phyloP scores from a whole-genome alignment of 1,140 invertebrate genomes.

The Achatina immaculata region DNA sequence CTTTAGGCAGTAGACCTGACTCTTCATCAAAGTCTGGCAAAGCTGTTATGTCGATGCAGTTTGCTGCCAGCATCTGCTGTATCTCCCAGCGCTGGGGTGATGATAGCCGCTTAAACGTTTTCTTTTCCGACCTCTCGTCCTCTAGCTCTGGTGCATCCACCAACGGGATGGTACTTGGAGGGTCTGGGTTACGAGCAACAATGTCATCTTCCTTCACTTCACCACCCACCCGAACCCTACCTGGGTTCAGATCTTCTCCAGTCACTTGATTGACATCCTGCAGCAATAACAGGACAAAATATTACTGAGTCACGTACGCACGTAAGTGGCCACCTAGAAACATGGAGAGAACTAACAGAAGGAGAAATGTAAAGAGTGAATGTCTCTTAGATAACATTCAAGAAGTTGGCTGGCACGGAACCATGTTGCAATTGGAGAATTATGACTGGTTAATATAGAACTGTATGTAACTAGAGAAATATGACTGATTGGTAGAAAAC shows the following conservation, averaged over 20 bases:
- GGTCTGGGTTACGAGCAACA: slow-evolving; percentile 71
- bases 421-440: too few species aligned
- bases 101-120: slow-evolving; percentile 88
- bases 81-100: slow-evolving; percentile 90
- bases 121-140: slow-evolving; percentile 82
- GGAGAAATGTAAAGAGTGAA: too few species aligned
- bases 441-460: too few species aligned
- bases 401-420: too few species aligned
- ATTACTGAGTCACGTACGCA: not conserved
- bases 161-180: slow-evolving; percentile 62
- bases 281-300: slow-evolving; percentile 19
- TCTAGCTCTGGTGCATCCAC: slow-evolving; percentile 62
- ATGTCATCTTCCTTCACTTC: slow-evolving; percentile 54
- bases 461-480: too few species aligned
- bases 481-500: too few species aligned
- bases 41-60: slow-evolving; percentile 73
- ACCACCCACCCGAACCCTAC: slow-evolving; percentile 47
- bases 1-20: slow-evolving; percentile 71
- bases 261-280: slow-evolving; percentile 94
- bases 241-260: slow-evolving; percentile 94
- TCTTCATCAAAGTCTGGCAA: slow-evolving; percentile 75
- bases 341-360: too few species aligned
- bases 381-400: too few species aligned
- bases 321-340: not conserved
- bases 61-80: slow-evolving; percentile 86